Conservation (phyloP, 2,888 invertebrate species). For the Limnephilus rhombicus region DNA sequence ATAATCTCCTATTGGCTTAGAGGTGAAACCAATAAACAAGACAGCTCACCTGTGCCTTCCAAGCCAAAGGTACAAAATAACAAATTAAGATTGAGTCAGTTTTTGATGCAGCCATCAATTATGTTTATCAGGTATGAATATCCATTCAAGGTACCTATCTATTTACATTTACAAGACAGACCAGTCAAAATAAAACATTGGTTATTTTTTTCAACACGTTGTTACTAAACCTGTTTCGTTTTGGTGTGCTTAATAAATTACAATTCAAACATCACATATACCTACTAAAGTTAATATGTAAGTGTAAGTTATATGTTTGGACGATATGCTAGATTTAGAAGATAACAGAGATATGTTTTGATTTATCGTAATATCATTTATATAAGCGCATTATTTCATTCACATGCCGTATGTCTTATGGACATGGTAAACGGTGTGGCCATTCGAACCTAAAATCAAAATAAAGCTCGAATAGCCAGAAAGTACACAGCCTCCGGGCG, state of each 20-base stretch:
- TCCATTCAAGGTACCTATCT: slow-evolving; percentile 2
- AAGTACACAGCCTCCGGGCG: not conserved
- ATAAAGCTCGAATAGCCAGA: not conserved
- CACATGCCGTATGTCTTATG: slow-evolving; percentile 1
- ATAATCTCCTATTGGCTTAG: not conserved
- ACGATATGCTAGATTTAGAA: not conserved
- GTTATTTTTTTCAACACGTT: slow-evolving; percentile 21
- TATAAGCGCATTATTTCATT: not conserved
- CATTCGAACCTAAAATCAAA: not conserved
- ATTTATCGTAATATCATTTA: not conserved
- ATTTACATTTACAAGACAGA: slow-evolving; percentile 34
- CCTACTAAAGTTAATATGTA: not conserved
- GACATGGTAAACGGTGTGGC: not conserved
- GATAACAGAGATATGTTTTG: not conserved
- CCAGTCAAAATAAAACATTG: slow-evolving; percentile 29
- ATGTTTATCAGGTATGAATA: not conserved
- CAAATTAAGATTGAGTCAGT: not conserved
- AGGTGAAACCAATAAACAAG: not conserved
- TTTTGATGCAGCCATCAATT: slow-evolving; percentile 24
- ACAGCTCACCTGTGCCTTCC: not conserved
- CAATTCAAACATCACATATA: not conserved
- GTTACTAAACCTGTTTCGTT: slow-evolving; percentile 38
- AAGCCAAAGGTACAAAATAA: not conserved
- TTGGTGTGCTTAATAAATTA: slow-evolving; percentile 21
- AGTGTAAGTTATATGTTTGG: not conserved